Evolutionary conservation across 2,113 vertebrate species (phyloP).

Genomic region (Tychaedon coryphoeus): DNA sequence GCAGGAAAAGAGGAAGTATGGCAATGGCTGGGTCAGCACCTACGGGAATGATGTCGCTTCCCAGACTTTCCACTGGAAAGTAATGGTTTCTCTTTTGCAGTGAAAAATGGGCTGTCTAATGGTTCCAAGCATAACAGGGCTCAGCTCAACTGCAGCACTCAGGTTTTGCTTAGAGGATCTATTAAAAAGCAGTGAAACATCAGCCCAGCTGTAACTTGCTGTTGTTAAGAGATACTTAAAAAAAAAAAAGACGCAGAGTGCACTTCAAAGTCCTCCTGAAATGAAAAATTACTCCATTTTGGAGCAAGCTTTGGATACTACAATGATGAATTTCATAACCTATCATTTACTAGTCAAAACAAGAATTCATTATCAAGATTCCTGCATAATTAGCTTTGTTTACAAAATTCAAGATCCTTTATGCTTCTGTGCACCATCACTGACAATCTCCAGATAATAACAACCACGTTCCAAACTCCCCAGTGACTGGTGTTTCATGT

Average conservation of each 20-base stretch:
- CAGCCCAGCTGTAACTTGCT: neutral
- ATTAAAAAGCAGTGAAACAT: neutral
- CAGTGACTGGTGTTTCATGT: neutral
- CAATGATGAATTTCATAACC: neutral
- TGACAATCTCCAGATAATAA: conserved; percentile 22
- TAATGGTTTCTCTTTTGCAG: neutral
- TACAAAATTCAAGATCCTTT: conserved; percentile 33
- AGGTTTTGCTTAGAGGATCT: neutral
- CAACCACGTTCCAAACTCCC: neutral
- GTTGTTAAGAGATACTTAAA: neutral
- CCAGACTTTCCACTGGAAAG: neutral
- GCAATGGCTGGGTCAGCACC: neutral
- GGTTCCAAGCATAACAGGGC: neutral
- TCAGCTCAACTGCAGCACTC: neutral
- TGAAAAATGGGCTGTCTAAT: neutral
- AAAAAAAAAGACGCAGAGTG: neutral
- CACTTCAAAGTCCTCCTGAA: neutral
- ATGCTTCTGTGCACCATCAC: neutral
- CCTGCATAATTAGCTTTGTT: neutral
- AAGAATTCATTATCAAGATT: conserved; percentile 14
- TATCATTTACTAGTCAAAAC: conserved; percentile 46
- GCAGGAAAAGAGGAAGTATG: neutral
- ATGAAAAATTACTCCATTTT: neutral
- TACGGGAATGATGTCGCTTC: neutral
- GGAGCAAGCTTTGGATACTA: neutral